Evolutionary conservation across 2,888 invertebrate species (phyloP).

Genomic region (Megamerina dolium): DNA sequence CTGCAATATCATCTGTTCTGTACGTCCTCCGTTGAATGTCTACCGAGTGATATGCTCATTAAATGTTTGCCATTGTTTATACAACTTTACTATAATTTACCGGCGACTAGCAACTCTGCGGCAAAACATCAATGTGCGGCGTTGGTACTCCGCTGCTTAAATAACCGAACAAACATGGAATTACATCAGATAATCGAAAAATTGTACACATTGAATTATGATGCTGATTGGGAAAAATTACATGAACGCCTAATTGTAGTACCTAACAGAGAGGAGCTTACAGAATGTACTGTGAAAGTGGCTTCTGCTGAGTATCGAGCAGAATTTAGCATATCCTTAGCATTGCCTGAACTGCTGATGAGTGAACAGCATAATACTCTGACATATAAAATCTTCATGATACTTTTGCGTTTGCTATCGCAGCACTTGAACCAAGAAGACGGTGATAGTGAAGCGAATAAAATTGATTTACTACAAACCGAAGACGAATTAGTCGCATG

Average conservation of each 20-base stretch:
- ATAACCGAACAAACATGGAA: conserved; percentile 34
- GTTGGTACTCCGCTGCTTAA: conserved; percentile 35
- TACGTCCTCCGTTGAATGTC: conserved; percentile 36
- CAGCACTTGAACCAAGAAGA: too few relatives aligned
- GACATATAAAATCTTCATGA: conserved; percentile 38
- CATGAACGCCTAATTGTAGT: conserved; percentile 30
- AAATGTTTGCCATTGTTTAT: conserved; percentile 36
- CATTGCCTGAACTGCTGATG: conserved; percentile 31
- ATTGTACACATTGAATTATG: conserved; percentile 24
- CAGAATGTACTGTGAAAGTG: conserved; percentile 26
- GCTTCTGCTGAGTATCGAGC: conserved; percentile 17
- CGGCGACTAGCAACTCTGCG: conserved; percentile 14
- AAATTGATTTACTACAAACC: conserved; percentile 30
- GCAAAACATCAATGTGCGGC: conserved; percentile 23
- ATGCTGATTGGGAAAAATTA: conserved; percentile 24
- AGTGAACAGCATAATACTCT: conserved; percentile 33
- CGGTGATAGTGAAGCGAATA: background rate
- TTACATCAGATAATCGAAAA: conserved; percentile 30
- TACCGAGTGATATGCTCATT: conserved; percentile 37
- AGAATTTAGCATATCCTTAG: conserved; percentile 23
- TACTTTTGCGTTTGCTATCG: conserved; percentile 30
- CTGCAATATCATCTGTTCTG: conserved; percentile 40
- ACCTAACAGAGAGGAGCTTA: conserved; percentile 10
- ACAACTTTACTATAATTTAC: conserved; percentile 31
- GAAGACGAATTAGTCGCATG: conserved; percentile 36